These are phyloP conservation scores for Drosophila gaucha DNA, from an alignment of 2,888 invertebrate genomes.

Conservation along the genomic window DNA sequence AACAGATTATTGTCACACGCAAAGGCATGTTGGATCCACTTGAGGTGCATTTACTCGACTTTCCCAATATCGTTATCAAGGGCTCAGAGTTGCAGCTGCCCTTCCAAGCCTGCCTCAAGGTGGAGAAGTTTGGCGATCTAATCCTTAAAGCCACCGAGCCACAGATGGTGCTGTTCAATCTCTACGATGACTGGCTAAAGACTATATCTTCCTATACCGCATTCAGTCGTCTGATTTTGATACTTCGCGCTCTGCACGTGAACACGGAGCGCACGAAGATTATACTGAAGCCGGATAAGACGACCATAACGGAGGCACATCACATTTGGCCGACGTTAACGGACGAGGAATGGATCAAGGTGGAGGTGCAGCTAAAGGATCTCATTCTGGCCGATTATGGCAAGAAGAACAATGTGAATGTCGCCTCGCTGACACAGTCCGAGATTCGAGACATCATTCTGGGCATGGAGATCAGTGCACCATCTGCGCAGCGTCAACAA, in stretches of 20 bases:
- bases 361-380: constrained; percentile 99
- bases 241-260: constrained; percentile 98
- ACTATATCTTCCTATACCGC: constrained; percentile 99
- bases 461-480: constrained; percentile 99
- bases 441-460: constrained; percentile 99
- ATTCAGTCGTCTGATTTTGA: constrained; percentile 98
- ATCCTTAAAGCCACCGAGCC: constrained; percentile 99
- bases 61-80: constrained; percentile 99
- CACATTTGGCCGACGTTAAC: constrained; percentile 99
- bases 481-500: constrained; percentile 99
- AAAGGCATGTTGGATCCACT: constrained; percentile 99
- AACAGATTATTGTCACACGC: constrained; percentile 99
- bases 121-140: constrained; percentile 99
- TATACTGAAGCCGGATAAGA: constrained; percentile 99
- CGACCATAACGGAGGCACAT: constrained; percentile 99
- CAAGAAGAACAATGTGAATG: constrained; percentile 99
- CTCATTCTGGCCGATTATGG: constrained; percentile 99
- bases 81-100: constrained; percentile 99
- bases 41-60: constrained; percentile 99
- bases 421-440: constrained; percentile 98
- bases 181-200: constrained; percentile 99
- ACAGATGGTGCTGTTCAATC: constrained; percentile 99
- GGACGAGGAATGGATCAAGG: constrained; percentile 99
- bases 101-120: constrained; percentile 99
- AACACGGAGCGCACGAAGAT: constrained; percentile 99